phyloP scores from a whole-genome alignment of 2,888 invertebrate species.

The Trissolcus japonicus region DNA sequence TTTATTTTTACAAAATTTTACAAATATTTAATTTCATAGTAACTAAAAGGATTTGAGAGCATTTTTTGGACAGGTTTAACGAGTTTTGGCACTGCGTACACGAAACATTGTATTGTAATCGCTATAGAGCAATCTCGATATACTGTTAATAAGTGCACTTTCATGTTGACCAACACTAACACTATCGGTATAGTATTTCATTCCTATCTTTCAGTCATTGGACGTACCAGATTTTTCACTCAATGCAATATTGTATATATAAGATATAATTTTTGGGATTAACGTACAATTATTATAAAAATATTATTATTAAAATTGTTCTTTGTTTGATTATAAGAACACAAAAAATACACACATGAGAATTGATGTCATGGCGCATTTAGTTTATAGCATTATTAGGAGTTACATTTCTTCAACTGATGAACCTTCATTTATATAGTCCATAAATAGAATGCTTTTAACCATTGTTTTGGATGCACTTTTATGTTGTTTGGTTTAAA shows the following conservation, averaged over 20 bases:
- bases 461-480: slow-evolving; percentile 30
- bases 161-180: slow-evolving; percentile 30
- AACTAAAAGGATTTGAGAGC: neutral
- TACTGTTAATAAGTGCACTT: slow-evolving; percentile 29
- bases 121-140: neutral
- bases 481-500: neutral
- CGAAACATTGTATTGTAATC: slow-evolving; percentile 1
- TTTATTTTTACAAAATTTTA: no score
- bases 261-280: no score
- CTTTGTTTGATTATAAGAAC: neutral
- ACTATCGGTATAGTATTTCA: slow-evolving; percentile 23
- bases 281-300: no score
- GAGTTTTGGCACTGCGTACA: slow-evolving; percentile 9
- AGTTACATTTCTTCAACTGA: slow-evolving; percentile 27
- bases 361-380: neutral
- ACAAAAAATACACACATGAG: neutral
- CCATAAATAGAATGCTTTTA: slow-evolving; percentile 43
- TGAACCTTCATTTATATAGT: slow-evolving; percentile 28
- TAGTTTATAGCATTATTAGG: slow-evolving; percentile 10
- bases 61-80: slow-evolving; percentile 1
- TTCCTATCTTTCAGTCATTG: slow-evolving; percentile 32
- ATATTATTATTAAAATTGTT: no score
- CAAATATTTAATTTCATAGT: neutral
- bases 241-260: no score
- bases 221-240: neutral